Base-by-base conservation (phyloP, 2,113 vertebrate species). In the Mesitornis unicolor region DNA sequence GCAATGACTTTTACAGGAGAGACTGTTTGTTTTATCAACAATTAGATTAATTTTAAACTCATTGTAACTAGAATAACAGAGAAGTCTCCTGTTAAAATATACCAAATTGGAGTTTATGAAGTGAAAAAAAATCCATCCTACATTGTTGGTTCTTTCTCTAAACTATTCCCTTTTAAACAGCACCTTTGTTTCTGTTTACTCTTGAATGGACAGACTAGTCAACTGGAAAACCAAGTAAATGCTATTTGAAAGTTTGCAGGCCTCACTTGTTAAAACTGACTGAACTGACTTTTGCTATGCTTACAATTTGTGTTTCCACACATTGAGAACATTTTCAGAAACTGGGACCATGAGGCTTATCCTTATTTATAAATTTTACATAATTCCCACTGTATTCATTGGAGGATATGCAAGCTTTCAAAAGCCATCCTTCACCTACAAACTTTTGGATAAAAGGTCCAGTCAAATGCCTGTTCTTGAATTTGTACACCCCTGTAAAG, bases 191-290 rank as follows among this genome's bases (percentile, higher is more conserved):
- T 89, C 70, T 94, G 40, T 91, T 94, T 84, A 74, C 68, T 89
- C 87, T 61, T 94, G 76, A 91, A 77, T 53, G 68, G 84, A 86
- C 70, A 69, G 53, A 65, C 45, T 38, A 90, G 67, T 85, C 85
- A 96, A 57, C 40, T 80, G 82, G 45, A 93, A 95, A 97, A 91
- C 77, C 88, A 77, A 87, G 64, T n/a, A 80, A 89, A 83, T 48
- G 36, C 19, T 73, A 3, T 64, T 45, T 83, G 53, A 73, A 69
- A 50, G 31, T 61, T n/a, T 90, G 21, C 35, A 83, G 53, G 47
- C 13, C 48, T 83, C n/a, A 53, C 80, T 86, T 84, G 42, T 80
- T 92, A 82, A 82, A 94, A 90, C 25, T 69, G 61, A 69, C 67
- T 75, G 22, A 89, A 75, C 12, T 56, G 51, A 71, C 84, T 91